Base-by-base conservation (phyloP, 2,888 invertebrate genomes). In the Smittia sp. region DNA sequence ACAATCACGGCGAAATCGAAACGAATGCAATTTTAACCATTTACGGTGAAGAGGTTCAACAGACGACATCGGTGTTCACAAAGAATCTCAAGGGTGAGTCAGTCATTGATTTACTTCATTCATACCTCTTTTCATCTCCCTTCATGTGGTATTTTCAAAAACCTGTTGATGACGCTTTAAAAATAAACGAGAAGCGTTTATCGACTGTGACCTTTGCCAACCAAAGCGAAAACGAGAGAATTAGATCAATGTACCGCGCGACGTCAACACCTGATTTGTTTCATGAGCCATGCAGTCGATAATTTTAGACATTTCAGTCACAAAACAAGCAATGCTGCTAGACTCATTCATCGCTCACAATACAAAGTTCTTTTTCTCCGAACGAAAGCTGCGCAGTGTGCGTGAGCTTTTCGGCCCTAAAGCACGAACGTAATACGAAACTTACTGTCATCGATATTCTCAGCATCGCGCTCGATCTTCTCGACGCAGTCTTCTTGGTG, bases 1-100 rank as follows among this genome's bases (percentile, higher is more conserved):
- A 72, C 24, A 62, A 77, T 70, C 80, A 80, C 77, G 82, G 82
- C 76, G 80, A 81, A 77, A 79, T 80, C 74, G 82, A 81, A 78
- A 81, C 82, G 46, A 80, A 79, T 77, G 81, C 81, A 76, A 79
- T 79, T 75, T 80, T 83, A 76, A 81, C 80, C 74, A 79, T 82
- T 75, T 82, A 54, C 7, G 24, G 80, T 77, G 82, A 82, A 78
- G 78, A 80, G 77, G 79, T 81, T 76, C 78, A 79, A 73, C 78
- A 78, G 73, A 79, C 79, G 78, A 79, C 78, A 77, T 79, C 80
- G 22, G 81, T 81, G 78, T 82, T 82, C 79, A 82, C 82, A 78
- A 80, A 80, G 78, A 81, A 80, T 78, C 81, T 82, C 76, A 79
- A 79, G 80, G 82, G 82, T 82, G 80, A 79, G 80, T 69, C 32